These are phyloP conservation scores for Aegotheles bennettii DNA, from an alignment of 2,113 vertebrate genomes.

Conservation along the genomic window DNA sequence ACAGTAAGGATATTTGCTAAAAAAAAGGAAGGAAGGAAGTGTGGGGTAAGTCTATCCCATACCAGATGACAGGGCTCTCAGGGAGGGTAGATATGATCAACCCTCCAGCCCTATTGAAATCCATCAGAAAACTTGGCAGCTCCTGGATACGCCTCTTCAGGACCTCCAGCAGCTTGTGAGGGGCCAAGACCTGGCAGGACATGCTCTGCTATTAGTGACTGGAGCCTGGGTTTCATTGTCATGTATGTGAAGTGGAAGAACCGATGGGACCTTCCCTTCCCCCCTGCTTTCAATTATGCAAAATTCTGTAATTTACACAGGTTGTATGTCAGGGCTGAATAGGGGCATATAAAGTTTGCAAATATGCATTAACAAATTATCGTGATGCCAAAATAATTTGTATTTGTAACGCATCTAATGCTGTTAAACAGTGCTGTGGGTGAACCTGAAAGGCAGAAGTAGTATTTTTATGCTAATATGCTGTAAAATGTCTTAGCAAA, in stretches of 20 bases:
- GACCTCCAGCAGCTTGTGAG: background rate
- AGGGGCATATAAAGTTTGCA: slow-evolving; percentile 28
- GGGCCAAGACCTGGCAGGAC: background rate
- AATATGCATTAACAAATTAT: slow-evolving; percentile 44
- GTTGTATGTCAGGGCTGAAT: background rate
- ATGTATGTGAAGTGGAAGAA: background rate
- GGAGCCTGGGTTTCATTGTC: background rate
- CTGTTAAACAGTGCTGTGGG: slow-evolving; percentile 20
- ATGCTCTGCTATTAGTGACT: background rate
- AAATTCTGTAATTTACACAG: background rate
- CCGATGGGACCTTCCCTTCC: background rate
- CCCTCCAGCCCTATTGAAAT: background rate
- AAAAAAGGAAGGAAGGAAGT: background rate
- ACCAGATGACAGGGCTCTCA: background rate
- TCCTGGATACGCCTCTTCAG: background rate
- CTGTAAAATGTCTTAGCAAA: slow-evolving; percentile 57
- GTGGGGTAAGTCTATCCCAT: background rate
- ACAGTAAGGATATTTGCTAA: background rate
- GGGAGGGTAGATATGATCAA: too few relatives aligned
- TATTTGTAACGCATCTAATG: slow-evolving; percentile 36
- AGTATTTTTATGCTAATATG: slow-evolving; percentile 67
- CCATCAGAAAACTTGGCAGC: background rate
- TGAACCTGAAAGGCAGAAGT: slow-evolving; percentile 63
- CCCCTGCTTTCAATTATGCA: background rate
- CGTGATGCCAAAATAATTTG: slow-evolving; percentile 34